These are phyloP conservation scores for Nothura maculosa DNA, from an alignment of 2,797 vertebrate genomes.

Conservation along the genomic window DNA sequence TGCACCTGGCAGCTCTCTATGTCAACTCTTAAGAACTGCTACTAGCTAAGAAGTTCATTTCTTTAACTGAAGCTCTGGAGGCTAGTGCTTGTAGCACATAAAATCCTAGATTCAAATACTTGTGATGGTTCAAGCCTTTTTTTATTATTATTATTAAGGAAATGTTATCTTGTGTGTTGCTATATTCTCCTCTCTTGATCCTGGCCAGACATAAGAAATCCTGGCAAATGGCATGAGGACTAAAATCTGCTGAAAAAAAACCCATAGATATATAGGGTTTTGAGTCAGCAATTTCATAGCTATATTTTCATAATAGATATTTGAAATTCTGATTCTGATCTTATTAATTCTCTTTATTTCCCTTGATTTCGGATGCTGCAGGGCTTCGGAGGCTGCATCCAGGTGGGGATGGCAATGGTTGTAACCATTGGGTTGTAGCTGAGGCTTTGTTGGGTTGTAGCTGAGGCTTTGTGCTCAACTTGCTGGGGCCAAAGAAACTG, in stretches of 20 bases:
- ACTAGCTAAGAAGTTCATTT: neutral
- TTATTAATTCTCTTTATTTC: constrained; percentile 16
- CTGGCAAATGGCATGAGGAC: neutral
- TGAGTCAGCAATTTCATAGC: neutral
- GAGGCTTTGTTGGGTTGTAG: neutral
- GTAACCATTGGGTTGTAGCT: neutral
- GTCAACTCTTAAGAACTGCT: neutral
- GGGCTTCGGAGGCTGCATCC: neutral
- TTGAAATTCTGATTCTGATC: neutral
- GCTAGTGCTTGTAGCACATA: neutral
- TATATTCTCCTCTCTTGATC: neutral
- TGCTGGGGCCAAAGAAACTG: neutral
- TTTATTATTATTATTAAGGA: neutral
- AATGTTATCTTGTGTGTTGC: neutral
- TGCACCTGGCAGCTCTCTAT: neutral
- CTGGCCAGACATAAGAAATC: neutral
- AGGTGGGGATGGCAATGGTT: too few relatives aligned
- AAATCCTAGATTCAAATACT: neutral
- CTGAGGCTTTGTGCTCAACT: neutral
- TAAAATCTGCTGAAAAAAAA: neutral
- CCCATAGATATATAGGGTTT: neutral
- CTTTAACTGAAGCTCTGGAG: neutral
- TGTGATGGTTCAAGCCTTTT: rapidly evolving
- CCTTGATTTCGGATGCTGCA: neutral
- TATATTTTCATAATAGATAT: neutral